Evolutionary conservation across 1,140 invertebrate species (phyloP), one percentile per base, ranked within the genome.

Genomic region (Helicoverpa zea): DNA sequence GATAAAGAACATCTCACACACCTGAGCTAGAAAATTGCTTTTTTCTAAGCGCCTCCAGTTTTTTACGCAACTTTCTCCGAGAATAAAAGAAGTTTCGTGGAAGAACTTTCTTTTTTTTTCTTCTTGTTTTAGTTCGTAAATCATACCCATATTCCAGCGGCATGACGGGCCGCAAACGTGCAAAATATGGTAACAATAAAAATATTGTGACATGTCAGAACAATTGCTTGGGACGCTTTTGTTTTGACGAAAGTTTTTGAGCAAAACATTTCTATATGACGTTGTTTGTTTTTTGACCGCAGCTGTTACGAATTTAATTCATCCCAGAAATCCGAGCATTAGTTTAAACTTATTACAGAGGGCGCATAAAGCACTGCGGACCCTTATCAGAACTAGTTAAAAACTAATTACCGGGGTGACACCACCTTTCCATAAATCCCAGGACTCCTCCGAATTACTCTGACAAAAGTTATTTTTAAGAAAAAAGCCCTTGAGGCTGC

Each of bases 381-480:
- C 92, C 93, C 93, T 95, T 95, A 95, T 94, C 92, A 94, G 87
- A 95, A 95, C 92, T 95, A 95, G 92, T 95, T 94, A 95, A 94
- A 94, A 95, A 95, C 92, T 94, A 95, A 95, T 95, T 95, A 95
- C 92, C 82, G 89, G 91, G 90, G 92, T 93, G 92, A 94, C 94
- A 93, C 92, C 91, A 92, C 94, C 92, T 94, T 93, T 89, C 90
- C 89, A 94, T 95, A 94, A 95, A 94, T 95, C 92, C 80, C 83
- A 85, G 75, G 75, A 82, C 93, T 92, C 91, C 88, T 81, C 91
- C 89, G 93, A 93, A 95, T 94, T 93, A 91, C 91, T 89, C 89
- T 91, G 91, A 93, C 92, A 94, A 95, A 95, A 94, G 92, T 95
- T 95, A 95, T 95, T 95, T 95, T 95, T 94, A 94, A 95, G 93